A percentile compares a stretch with the other conserved stretches of the same genome.
phyloP scores from a whole-genome alignment of 1,140 invertebrate genomes.

The Leptopilina clavipes region DNA sequence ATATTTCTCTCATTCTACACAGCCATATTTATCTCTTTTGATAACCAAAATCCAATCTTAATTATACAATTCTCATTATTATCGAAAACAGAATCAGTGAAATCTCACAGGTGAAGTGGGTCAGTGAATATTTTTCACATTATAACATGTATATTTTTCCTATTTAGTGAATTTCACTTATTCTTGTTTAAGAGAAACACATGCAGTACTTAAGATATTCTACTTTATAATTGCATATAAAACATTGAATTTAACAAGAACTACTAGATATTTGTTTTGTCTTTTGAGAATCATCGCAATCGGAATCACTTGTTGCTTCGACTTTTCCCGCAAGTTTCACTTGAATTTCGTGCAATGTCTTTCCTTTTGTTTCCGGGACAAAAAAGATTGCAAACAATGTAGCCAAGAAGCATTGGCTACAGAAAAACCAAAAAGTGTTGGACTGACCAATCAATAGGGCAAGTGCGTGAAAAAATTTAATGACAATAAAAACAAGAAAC shows the following conservation, averaged over 20 bases:
- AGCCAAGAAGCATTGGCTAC: conserved; percentile 73
- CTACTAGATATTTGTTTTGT: neutral
- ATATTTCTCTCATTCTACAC: conserved; percentile 13
- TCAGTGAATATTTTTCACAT: neutral
- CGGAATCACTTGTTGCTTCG: neutral
- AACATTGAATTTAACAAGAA: neutral
- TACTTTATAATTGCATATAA: neutral
- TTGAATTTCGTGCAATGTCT: conserved; percentile 84
- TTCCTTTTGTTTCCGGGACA: conserved; percentile 87
- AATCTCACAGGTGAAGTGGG: conserved; percentile 1
- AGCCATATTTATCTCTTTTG: conserved; percentile 9
- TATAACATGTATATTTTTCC: too few species aligned
- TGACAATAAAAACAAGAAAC: conserved; percentile 72
- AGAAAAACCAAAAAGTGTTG: conserved; percentile 78
- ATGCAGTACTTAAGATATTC: neutral
- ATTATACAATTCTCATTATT: conserved; percentile 10
- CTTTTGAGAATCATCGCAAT: neutral
- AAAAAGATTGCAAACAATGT: conserved; percentile 77
- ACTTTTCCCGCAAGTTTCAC: conserved; percentile 72
- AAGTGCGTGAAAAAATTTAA: conserved; percentile 76
- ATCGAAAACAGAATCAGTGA: neutral
- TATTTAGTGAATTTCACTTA: neutral
- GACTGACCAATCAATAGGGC: conserved; percentile 72
- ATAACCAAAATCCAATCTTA: conserved; percentile 15
- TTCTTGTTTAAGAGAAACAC: neutral